Evolutionary conservation across 2,888 invertebrate genomes (phyloP).

Genomic region (Heteromyza rotundicornis): DNA sequence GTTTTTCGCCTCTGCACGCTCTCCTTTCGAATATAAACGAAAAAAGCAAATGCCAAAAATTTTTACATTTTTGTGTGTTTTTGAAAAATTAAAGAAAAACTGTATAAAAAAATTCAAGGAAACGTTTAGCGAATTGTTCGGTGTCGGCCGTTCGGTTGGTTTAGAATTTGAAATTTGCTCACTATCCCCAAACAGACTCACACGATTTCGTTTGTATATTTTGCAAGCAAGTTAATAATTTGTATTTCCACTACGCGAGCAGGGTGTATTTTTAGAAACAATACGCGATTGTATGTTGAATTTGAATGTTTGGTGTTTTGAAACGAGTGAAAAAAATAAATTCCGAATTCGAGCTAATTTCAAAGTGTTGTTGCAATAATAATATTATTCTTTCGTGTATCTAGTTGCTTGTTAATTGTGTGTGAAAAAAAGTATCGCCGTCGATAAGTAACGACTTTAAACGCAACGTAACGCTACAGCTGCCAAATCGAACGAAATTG

Average conservation of each 20-base stretch:
- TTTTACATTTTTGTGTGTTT: no score
- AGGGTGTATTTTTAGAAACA: background rate
- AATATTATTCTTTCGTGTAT: background rate
- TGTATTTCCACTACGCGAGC: background rate
- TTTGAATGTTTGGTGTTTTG: background rate
- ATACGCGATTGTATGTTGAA: background rate
- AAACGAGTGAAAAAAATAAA: background rate
- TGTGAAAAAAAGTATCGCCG: background rate
- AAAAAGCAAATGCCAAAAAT: no score
- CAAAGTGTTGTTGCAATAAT: background rate
- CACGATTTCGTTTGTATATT: background rate
- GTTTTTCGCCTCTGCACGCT: no score
- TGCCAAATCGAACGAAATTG: background rate
- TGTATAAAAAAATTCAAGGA: no score
- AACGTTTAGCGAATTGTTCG: no score
- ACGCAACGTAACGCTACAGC: background rate
- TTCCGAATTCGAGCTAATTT: no score
- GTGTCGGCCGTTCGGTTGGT: no score
- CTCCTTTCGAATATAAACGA: no score
- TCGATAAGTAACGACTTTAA: background rate
- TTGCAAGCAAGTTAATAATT: background rate
- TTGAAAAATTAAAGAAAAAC: no score
- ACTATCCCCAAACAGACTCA: background rate
- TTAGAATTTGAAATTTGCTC: no score
- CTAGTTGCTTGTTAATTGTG: background rate